Evolutionary conservation across 2,113 vertebrate genomes (phyloP), one percentile per base, ranked within the genome.

Genomic region (Notarius lentiginosus): DNA sequence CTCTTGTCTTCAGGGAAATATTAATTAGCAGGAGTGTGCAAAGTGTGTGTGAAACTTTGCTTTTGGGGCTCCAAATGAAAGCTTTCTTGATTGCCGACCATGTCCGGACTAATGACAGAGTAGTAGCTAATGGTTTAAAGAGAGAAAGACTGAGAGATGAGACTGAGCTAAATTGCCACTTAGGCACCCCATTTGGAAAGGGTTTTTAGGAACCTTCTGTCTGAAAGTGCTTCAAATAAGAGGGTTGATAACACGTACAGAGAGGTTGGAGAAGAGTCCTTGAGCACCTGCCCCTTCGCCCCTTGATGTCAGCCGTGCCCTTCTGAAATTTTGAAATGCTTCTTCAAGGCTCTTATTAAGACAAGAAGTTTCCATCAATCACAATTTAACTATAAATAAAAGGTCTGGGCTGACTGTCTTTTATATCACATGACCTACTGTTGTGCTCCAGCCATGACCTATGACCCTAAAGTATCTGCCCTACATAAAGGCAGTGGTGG

Each of bases 21-120:
- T 87, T 88, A 87, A 90, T 90, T 90, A 88, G 77, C 20, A 22
- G 56, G 41, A 88, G 47, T 8, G 68, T 53, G 66, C 83, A 83
- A 81, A 88, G 81, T 17, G 51, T 56, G 66, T 81, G 82, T 17
- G 73, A 88, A 84, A 84, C 56, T 86, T 90, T 60, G 56, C 66
- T 72, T 56, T 84, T 85, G 22, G 47, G 56, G 61, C 58, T 86
- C 58, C 5, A 24, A 84, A 86, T 72, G 65, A 76, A 75, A 73
- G 79, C 65, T 60, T 88, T 88, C 83, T 68, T 86, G 87, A 90
- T 90, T 90, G 85, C 51, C 10, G 82, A 73, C 75, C 65, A 41
- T 82, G 60, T 84, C 49, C 30, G 79, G 84, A 77, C 68, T 60
- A 84, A 79, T 83, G 72, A 47, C 72, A 79, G 72, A 73, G 72